A percentile compares a stretch with the other conserved stretches of the same genome.
Conservation (phyloP, 30 jellyfish, hydroid and myxozoan genomes). For the Chrysaora quinquecirrha region DNA sequence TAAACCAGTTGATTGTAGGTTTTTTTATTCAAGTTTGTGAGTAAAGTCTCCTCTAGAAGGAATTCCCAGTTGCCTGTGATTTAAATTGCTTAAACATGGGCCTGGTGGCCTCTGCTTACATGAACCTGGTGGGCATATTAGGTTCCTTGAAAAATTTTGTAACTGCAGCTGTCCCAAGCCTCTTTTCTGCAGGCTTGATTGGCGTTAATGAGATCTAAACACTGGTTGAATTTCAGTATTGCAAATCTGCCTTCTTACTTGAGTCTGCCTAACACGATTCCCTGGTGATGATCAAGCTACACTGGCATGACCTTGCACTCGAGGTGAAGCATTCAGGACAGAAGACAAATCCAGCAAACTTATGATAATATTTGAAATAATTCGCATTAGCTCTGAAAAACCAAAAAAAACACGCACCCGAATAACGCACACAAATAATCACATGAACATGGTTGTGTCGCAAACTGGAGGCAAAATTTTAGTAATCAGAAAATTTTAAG, state of each 20-base stretch:
- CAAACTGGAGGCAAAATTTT: neutral
- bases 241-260: neutral
- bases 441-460: neutral
- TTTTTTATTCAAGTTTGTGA: neutral
- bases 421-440: neutral
- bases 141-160: too few relatives aligned
- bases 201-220: neutral
- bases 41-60: neutral
- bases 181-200: neutral
- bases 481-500: neutral
- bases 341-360: neutral
- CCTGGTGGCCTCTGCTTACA: neutral
- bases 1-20: neutral
- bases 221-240: neutral
- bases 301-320: neutral
- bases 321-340: neutral
- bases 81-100: neutral
- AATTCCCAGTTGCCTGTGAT: neutral
- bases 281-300: neutral
- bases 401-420: neutral
- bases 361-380: neutral
- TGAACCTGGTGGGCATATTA: neutral
- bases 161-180: too few relatives aligned
- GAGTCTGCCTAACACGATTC: neutral
- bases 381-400: neutral